Base-by-base conservation (phyloP, 1,140 invertebrate species). In the Yoshiicerus persimilis region DNA sequence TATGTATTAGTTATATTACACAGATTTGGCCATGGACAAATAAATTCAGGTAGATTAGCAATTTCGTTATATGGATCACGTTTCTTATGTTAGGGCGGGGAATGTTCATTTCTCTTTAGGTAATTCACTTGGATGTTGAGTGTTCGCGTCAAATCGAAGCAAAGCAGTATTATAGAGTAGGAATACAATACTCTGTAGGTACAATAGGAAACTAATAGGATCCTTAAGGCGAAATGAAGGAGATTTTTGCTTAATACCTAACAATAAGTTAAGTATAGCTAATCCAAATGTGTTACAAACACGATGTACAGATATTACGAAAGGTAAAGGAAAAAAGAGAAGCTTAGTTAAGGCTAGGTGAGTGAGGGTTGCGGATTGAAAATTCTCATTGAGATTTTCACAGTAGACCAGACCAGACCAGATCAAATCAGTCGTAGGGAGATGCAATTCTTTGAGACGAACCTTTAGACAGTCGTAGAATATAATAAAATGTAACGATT, bases 21-120 rank as follows among this genome's bases (percentile, higher is more conserved):
- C n/a, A 36, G 75, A 80, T 80, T 80, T 38, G 75, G 75, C 34
- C 75, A 80, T 80, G 75, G 75, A 80, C 75, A 80, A 80, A 80
- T 36, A 80, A 36, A 77, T 77, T 34, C 27, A 77, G 66, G 25
- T 70, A 70, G 11, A 70, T 27, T 70, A 80, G 32, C 10, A 20
- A 80, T 80, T 80, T 80, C 32, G 75, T 34, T 36, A 80, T 80
- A 80, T 34, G 38, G 75, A 80, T 80, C 75, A 80, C 75, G 75
- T 80, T 80, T 80, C 20, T 30, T 36, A 23, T 80, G 75, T 80
- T 80, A 38, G 75, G 75, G 75, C 30, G 75, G 34, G n/a, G 75
- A 80, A 80, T 23, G 75, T 80, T 70, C 25, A 27, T 70, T 27
- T 70, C 66, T 30, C 30, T 70, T 70, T 11, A 70, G n/a, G n/a